These are phyloP conservation scores for Edolisoma coerulescens DNA, from an alignment of 2,113 vertebrate species.

Conservation along the genomic window DNA sequence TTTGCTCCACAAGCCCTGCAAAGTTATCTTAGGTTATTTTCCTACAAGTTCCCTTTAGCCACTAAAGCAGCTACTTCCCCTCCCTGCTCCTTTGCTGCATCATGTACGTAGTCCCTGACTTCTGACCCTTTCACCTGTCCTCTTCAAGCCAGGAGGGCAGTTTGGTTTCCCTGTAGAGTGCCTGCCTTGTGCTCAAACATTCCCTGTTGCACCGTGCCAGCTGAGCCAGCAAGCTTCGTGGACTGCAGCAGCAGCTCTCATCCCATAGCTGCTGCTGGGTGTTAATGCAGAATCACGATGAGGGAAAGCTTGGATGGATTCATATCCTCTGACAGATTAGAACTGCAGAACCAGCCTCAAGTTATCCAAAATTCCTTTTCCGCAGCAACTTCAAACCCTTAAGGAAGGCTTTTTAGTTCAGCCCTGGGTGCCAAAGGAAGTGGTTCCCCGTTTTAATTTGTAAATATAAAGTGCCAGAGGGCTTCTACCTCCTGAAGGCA, in stretches of 20 bases:
- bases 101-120: accelerated
- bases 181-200: not conserved
- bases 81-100: not conserved
- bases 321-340: not conserved
- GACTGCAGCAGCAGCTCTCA: not conserved
- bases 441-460: not conserved
- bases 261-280: not conserved
- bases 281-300: not conserved
- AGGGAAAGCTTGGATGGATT: not conserved
- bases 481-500: not conserved
- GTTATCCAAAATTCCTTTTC: not conserved
- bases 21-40: not conserved
- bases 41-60: not conserved
- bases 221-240: not conserved
- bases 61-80: not conserved
- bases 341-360: not conserved
- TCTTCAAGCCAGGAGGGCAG: not conserved
- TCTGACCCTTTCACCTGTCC: not conserved
- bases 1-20: not conserved
- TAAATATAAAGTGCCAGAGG: not conserved
- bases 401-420: not conserved
- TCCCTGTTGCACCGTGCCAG: not conserved
- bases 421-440: not conserved
- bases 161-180: not conserved
- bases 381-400: not conserved